phyloP scores from a whole-genome alignment of 2,797 vertebrate genomes.

The Leptoclinus maculatus region DNA sequence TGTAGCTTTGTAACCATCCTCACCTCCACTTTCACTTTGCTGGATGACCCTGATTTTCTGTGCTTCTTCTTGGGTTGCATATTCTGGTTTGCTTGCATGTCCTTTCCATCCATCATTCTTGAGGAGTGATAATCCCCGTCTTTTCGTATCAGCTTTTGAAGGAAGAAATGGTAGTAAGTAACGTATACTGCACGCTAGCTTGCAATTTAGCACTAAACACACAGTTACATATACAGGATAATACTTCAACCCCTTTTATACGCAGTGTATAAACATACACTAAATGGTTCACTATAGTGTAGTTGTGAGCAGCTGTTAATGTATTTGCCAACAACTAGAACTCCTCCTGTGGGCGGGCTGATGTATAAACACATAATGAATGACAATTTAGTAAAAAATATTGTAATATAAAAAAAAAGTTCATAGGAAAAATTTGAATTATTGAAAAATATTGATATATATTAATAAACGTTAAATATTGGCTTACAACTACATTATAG shows the following conservation, averaged over 20 bases:
- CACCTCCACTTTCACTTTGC: slow-evolving; percentile 82
- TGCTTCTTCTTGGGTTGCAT: slow-evolving; percentile 91
- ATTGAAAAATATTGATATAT: neutral
- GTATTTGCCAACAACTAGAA: neutral
- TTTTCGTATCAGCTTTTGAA: slow-evolving; percentile 83
- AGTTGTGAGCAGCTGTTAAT: neutral
- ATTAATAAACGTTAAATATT: neutral
- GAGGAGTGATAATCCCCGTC: slow-evolving; percentile 86
- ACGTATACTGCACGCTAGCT: neutral
- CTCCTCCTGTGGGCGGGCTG: neutral
- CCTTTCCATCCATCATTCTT: slow-evolving; percentile 83
- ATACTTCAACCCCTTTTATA: neutral
- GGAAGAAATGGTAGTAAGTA: neutral
- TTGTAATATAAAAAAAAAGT: no score
- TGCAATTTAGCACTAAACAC: neutral
- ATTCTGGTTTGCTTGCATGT: slow-evolving; percentile 85
- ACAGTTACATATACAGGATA: neutral
- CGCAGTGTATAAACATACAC: neutral
- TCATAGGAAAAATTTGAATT: neutral
- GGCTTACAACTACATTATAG: neutral
- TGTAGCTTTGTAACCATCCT: slow-evolving; percentile 12
- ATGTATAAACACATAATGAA: neutral
- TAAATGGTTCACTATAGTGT: neutral
- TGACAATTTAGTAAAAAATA: neutral
- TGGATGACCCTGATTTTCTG: slow-evolving; percentile 90